Evolutionary conservation across 2,888 invertebrate genomes (phyloP), one percentile per base, ranked within the genome.

Genomic region (Acanthopleura granulata): DNA sequence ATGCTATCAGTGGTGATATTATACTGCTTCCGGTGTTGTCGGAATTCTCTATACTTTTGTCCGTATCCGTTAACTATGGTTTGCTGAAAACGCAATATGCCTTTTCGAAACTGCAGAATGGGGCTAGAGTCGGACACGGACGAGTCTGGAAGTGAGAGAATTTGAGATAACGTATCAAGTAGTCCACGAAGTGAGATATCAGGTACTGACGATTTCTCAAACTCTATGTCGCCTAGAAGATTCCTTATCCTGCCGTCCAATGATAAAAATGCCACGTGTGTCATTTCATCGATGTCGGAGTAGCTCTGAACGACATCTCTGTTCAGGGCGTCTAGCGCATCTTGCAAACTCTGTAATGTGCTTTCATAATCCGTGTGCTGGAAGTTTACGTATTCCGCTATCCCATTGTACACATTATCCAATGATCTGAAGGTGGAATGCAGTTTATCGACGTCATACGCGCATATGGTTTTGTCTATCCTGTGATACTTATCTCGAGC

Each of bases 261-360:
- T 16, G 50, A 40, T 9, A 71, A 71, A 25, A 71, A 71, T 1
- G 71, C 71, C 49, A 71, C 50, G 25, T 71, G 71, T 40, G 71
- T 71, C 40, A 49, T 49, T 18, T 49, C 15, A 25, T 71, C 14
- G 15, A 71, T 40, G 18, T 71, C 27, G 3, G 71, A 16, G 27
- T 49, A 49, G 15, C 25, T 18, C 18, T 3, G 3, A 71, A 40
- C 71, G 4, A 71, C 71, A 4, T 30, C 40, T 16, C 15, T 25
- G 27, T 71, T 71, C 22, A 71, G 50, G 18, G 29, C 49, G 14
- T 71, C 22, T 27, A 71, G 49, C 18, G 40, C 71, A 14, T 40
- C 49, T 18, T 49, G 49, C 3, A 71, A 18, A 40, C 40, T 49
- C 18, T 71, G 40, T 49, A 25, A 49, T 1, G 25, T 49, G 25